Conservation (phyloP, 2,888 invertebrate species). For the Malacosoma neustria region DNA sequence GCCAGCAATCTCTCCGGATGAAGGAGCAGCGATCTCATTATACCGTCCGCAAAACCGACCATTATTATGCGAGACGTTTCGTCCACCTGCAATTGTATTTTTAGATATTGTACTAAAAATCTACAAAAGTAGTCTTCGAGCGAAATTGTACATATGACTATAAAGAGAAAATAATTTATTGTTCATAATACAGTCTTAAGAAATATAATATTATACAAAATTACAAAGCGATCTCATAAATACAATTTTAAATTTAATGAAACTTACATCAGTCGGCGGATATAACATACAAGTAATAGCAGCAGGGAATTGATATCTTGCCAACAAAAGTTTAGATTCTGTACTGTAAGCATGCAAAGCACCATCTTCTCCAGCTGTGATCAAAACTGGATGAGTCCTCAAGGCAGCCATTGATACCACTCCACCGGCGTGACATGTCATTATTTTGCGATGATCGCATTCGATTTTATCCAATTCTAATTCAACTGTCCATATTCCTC, state of each 20-base stretch:
- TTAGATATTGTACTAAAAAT: too few relatives aligned
- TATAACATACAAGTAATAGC: slow-evolving; percentile 78
- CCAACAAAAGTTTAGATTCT: slow-evolving; percentile 69
- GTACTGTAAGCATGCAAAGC: slow-evolving; percentile 84
- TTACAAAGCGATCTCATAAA: too few relatives aligned
- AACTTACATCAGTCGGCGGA: slow-evolving; percentile 78
- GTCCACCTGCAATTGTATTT: slow-evolving; percentile 64
- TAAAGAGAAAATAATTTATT: too few relatives aligned
- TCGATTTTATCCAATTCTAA: slow-evolving; percentile 60
- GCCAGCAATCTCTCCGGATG: slow-evolving; percentile 42
- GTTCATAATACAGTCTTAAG: too few relatives aligned
- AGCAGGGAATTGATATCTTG: slow-evolving; percentile 70
- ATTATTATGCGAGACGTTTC: slow-evolving; percentile 77
- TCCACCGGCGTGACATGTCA: slow-evolving; percentile 85
- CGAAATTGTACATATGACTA: too few relatives aligned
- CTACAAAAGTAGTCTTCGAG: too few relatives aligned
- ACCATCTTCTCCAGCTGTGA: slow-evolving; percentile 84
- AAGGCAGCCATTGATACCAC: slow-evolving; percentile 81
- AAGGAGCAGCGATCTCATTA: slow-evolving; percentile 71
- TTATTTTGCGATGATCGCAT: slow-evolving; percentile 56
- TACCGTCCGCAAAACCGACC: slow-evolving; percentile 82
- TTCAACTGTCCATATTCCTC: slow-evolving; percentile 78
- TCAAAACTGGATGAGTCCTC: slow-evolving; percentile 80
- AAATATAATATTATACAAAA: too few relatives aligned
- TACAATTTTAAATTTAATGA: too few relatives aligned